Conservation (phyloP, 2,113 vertebrate species). For the Callipepla squamata region DNA sequence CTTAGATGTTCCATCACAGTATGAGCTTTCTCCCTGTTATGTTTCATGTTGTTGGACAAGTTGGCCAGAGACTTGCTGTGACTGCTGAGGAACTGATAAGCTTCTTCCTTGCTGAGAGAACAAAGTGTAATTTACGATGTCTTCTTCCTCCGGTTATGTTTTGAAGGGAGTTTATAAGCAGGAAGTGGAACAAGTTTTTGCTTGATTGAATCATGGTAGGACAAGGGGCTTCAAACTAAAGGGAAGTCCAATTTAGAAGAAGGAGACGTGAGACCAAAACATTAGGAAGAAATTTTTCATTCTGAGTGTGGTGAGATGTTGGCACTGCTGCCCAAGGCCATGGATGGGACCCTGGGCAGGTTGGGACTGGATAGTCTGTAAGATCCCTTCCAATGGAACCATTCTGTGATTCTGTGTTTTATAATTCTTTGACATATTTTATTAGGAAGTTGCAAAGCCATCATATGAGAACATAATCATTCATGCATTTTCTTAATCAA, state of each 20-base stretch:
- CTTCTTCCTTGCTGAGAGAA: not conserved
- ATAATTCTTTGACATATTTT: not conserved
- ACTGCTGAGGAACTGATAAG: not conserved
- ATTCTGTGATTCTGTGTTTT: too few species aligned
- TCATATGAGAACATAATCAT: not conserved
- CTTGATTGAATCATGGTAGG: too few species aligned
- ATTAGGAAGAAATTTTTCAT: too few species aligned
- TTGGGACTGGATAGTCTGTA: too few species aligned
- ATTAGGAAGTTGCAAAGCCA: not conserved
- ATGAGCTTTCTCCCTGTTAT: not conserved
- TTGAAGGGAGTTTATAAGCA: not conserved
- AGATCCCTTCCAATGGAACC: too few species aligned
- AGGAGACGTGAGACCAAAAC: too few species aligned
- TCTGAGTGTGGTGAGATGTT: too few species aligned
- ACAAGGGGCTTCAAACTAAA: too few species aligned
- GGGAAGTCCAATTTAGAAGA: too few species aligned
- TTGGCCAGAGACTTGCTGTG: not conserved
- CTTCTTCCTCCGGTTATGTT: not conserved
- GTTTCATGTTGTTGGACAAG: not conserved
- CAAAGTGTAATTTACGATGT: not conserved
- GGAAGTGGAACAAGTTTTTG: too few species aligned
- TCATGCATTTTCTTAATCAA: conserved; percentile 2
- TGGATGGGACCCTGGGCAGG: too few species aligned
- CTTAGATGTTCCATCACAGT: not conserved
- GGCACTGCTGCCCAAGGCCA: too few species aligned